phyloP scores from a whole-genome alignment of 2,113 vertebrate species.

The Tiliqua scincoides region DNA sequence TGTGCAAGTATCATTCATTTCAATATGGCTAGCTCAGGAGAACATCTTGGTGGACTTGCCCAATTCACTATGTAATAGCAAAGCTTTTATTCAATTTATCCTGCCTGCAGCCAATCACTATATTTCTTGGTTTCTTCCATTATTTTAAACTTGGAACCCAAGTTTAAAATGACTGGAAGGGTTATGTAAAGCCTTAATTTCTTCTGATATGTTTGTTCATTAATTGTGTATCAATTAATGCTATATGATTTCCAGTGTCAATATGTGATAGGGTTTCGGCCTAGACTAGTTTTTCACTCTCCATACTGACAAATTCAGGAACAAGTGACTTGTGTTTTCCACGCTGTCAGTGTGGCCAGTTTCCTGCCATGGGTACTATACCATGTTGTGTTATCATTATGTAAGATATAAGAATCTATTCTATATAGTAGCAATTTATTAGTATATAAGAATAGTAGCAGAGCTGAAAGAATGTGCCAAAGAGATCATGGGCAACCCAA shows the following conservation, averaged over 20 bases:
- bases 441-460: too few relatives aligned
- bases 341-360: not conserved
- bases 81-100: not conserved
- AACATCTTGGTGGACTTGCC: not conserved
- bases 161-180: not conserved
- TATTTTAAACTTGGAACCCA: not conserved
- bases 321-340: too few relatives aligned
- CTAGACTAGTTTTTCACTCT: not conserved
- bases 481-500: too few relatives aligned
- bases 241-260: not conserved
- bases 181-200: not conserved
- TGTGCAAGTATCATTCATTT: not conserved
- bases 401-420: too few relatives aligned
- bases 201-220: not conserved
- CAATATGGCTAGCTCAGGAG: not conserved
- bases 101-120: not conserved
- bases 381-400: too few relatives aligned
- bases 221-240: not conserved
- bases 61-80: conserved; percentile 6
- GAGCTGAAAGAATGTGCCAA: not conserved
- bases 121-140: not conserved
- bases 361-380: not conserved
- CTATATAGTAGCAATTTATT: too few relatives aligned
- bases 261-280: not conserved
- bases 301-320: not conserved